phyloP scores from a whole-genome alignment of 2,113 vertebrate genomes.

The Upupa epops region DNA sequence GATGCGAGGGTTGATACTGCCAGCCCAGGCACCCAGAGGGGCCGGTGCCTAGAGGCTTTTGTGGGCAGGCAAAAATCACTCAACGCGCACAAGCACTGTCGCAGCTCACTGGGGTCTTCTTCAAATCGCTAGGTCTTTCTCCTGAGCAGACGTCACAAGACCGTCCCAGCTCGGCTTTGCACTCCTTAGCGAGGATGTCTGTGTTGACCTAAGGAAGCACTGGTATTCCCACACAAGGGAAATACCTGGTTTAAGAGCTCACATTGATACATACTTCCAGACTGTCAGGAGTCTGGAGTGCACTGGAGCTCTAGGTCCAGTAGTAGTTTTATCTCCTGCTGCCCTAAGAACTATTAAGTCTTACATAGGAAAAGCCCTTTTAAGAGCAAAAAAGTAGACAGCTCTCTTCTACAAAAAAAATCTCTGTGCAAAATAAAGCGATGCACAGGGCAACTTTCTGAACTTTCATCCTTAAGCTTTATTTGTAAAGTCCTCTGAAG shows the following conservation, averaged over 20 bases:
- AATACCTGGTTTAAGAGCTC: no score
- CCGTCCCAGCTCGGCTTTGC: background rate
- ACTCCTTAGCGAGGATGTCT: background rate
- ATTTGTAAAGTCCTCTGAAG: background rate
- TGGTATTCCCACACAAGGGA: no score
- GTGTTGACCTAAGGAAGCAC: background rate
- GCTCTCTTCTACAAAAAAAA: background rate
- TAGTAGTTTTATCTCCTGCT: background rate
- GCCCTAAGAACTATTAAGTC: background rate
- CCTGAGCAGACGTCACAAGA: background rate
- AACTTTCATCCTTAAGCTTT: background rate
- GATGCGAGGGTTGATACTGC: background rate
- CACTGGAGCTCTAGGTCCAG: background rate
- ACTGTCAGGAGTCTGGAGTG: background rate
- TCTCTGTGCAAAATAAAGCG: background rate
- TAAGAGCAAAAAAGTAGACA: background rate
- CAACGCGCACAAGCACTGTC: background rate
- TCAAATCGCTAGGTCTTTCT: background rate
- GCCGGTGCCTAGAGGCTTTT: accelerated
- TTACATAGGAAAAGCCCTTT: conserved; percentile 9
- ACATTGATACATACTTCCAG: background rate
- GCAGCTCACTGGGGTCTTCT: background rate
- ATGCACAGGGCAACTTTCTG: background rate
- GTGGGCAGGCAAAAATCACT: background rate
- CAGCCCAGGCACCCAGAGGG: background rate